phyloP scores from a whole-genome alignment of 2,113 vertebrate genomes.

The Charina bottae region DNA sequence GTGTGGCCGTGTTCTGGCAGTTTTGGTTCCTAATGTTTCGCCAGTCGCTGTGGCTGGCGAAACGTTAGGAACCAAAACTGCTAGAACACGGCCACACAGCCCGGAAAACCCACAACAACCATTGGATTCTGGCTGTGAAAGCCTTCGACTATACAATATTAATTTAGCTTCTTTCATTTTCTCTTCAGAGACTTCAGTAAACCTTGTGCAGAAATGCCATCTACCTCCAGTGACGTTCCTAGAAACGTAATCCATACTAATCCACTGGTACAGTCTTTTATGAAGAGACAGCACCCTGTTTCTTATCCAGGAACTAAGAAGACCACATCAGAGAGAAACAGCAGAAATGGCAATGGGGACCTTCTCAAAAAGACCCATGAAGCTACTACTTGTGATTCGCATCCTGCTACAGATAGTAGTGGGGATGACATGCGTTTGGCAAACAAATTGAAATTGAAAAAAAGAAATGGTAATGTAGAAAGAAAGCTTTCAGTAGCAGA shows the following conservation, averaged over 20 bases:
- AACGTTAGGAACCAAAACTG: no score
- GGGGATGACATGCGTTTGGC: slow-evolving; percentile 16
- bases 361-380: slow-evolving; percentile 22
- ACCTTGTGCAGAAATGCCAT: slow-evolving; percentile 34
- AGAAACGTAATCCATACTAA: slow-evolving; percentile 32
- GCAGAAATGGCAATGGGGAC: slow-evolving; percentile 38
- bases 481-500: slow-evolving; percentile 48
- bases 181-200: slow-evolving; percentile 45
- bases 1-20: no score
- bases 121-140: no score
- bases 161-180: not conserved
- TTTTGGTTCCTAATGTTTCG: no score
- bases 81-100: no score
- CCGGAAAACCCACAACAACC: no score
- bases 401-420: slow-evolving; percentile 9
- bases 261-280: not conserved
- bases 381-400: no score
- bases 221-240: not conserved
- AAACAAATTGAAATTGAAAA: slow-evolving; percentile 34
- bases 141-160: no score
- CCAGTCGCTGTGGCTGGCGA: no score
- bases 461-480: slow-evolving; percentile 29
- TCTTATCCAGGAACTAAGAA: not conserved
- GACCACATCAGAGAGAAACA: not conserved
- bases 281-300: slow-evolving; percentile 4